Percentiles rank a stretch among this genome's conserved stretches.
phyloP scores from a whole-genome alignment of 2,113 vertebrate genomes.

The Dolichallabes microphthalmus region DNA sequence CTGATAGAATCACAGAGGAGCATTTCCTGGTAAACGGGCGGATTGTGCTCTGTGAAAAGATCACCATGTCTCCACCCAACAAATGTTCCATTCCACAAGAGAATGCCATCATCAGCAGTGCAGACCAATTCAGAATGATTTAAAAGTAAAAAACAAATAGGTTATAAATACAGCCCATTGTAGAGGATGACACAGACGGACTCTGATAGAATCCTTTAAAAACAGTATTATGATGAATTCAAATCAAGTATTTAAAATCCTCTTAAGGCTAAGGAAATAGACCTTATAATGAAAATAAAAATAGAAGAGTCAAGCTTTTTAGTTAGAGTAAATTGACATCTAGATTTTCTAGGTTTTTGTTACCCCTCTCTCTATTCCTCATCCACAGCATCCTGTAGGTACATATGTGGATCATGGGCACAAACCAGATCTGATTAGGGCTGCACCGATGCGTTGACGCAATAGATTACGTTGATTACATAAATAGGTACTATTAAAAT shows the following conservation, averaged over 20 bases:
- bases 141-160: background rate
- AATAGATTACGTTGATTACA: too few relatives aligned
- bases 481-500: too few relatives aligned
- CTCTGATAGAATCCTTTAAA: background rate
- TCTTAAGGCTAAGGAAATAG: background rate
- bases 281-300: background rate
- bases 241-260: background rate
- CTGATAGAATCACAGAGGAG: constrained; percentile 32
- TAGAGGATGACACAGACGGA: background rate
- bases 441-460: too few relatives aligned
- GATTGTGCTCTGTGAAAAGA: constrained; percentile 18
- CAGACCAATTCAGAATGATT: background rate
- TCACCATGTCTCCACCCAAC: background rate
- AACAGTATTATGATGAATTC: background rate
- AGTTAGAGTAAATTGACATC: background rate
- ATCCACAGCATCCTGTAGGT: background rate
- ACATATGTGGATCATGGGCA: background rate
- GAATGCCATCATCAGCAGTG: background rate
- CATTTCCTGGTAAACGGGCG: constrained; percentile 16
- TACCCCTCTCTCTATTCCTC: background rate
- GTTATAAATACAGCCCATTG: background rate
- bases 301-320: background rate
- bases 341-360: background rate
- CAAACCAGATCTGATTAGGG: background rate
- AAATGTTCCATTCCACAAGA: background rate